A percentile compares a stretch with the other conserved stretches of the same genome.
Conservation (phyloP, 30 jellyfish, hydroid and myxozoan species). For the Cassiopea xamachana region DNA sequence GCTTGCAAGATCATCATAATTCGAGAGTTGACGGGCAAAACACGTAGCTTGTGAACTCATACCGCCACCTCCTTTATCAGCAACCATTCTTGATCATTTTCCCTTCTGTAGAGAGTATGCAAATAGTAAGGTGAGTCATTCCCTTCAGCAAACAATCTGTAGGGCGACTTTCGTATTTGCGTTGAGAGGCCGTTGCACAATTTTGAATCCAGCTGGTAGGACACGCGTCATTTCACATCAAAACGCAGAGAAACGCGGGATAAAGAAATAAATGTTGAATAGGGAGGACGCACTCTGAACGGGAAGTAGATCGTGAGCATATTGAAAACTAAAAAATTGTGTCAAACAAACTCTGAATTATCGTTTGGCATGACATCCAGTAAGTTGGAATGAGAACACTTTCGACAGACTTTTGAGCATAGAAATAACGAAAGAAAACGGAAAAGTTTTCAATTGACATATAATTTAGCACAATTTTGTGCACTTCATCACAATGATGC, state of each 20-base stretch:
- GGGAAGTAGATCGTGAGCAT: too few relatives aligned
- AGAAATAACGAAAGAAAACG: too few relatives aligned
- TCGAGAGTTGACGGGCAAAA: constrained; percentile 82
- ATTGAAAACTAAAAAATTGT: neutral
- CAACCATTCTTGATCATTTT: constrained; percentile 47
- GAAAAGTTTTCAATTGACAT: too few relatives aligned
- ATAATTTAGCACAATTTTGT: too few relatives aligned
- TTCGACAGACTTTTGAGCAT: too few relatives aligned
- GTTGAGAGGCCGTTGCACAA: constrained; percentile 53
- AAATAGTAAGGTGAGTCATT: constrained; percentile 10
- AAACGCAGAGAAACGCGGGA: constrained; percentile 27
- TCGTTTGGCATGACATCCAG: too few relatives aligned
- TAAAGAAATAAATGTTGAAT: too few relatives aligned
- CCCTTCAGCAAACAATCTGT: neutral
- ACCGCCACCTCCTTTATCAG: constrained; percentile 20
- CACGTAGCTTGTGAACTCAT: constrained; percentile 37
- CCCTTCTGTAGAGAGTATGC: neutral
- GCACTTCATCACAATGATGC: too few relatives aligned
- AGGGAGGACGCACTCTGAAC: too few relatives aligned
- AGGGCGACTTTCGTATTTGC: neutral
- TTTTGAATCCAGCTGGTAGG: constrained; percentile 67
- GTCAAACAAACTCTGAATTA: too few relatives aligned
- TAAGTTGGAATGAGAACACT: too few relatives aligned
- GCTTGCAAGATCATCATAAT: constrained; percentile 90
- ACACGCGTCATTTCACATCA: constrained; percentile 10